Evolutionary conservation across 2,888 invertebrate genomes (phyloP).

Genomic region (Bimastos eiseni): DNA sequence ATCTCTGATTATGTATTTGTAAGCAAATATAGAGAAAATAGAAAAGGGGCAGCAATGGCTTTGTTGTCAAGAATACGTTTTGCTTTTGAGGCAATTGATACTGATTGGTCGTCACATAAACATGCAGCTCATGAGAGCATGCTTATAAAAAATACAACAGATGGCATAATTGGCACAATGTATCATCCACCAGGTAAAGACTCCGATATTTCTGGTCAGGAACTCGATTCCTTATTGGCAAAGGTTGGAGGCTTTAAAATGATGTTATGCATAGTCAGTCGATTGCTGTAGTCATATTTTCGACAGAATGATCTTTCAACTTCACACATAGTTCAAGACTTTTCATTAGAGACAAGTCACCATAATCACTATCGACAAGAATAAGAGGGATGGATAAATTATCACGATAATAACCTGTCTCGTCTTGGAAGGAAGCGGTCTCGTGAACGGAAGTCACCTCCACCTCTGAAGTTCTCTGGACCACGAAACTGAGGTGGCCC

Average conservation of each 20-base stretch:
- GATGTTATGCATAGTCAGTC: background rate
- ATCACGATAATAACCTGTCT: conserved; percentile 29
- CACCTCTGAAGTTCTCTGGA: conserved; percentile 23
- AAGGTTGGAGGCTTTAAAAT: background rate
- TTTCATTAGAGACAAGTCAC: background rate
- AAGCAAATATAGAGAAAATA: too few relatives aligned
- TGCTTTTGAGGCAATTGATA: too few relatives aligned
- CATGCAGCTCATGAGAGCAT: too few relatives aligned
- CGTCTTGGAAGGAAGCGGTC: conserved; percentile 26
- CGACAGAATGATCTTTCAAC: background rate
- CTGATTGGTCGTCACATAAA: too few relatives aligned
- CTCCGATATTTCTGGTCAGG: too few relatives aligned
- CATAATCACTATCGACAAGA: background rate
- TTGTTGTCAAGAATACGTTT: too few relatives aligned
- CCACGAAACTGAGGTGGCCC: conserved; percentile 15
- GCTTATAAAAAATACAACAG: too few relatives aligned
- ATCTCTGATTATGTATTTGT: too few relatives aligned
- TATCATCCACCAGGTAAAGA: too few relatives aligned
- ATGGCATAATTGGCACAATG: too few relatives aligned
- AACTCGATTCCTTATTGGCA: too few relatives aligned
- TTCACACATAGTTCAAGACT: background rate
- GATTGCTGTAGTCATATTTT: background rate
- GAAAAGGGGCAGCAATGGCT: too few relatives aligned
- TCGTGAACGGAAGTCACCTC: conserved; percentile 8
- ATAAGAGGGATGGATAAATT: background rate